phyloP scores from a whole-genome alignment of 2,888 invertebrate genomes.

The Orthosia cruda region DNA sequence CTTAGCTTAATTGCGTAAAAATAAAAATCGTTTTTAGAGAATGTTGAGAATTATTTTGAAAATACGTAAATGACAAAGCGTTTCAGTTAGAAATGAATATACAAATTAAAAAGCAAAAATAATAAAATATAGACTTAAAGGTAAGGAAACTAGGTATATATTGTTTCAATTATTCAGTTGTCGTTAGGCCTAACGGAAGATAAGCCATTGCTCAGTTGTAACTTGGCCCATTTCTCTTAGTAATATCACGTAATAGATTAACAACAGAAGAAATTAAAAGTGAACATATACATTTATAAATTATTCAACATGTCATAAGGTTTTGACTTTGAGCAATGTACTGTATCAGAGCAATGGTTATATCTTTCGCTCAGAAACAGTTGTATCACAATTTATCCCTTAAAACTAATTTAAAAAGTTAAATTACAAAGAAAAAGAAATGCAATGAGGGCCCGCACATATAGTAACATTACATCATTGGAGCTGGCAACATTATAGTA shows the following conservation, averaged over 20 bases:
- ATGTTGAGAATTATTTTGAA: constrained; percentile 5
- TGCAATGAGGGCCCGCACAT: neutral
- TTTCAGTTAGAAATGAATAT: constrained; percentile 11
- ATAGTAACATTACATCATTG: neutral
- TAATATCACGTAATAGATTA: constrained; percentile 24
- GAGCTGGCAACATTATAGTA: neutral
- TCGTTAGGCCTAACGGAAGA: constrained; percentile 53
- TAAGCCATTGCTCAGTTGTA: constrained; percentile 49
- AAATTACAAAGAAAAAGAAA: constrained; percentile 24
- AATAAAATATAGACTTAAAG: constrained; percentile 23
- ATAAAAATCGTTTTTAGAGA: constrained; percentile 7
- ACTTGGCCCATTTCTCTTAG: neutral
- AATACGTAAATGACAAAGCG: constrained; percentile 22
- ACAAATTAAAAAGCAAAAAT: constrained; percentile 3
- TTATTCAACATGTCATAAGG: constrained; percentile 54
- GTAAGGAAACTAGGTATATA: constrained; percentile 6
- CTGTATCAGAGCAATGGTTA: constrained; percentile 65
- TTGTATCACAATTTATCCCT: constrained; percentile 80
- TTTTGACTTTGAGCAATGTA: constrained; percentile 37
- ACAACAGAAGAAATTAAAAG: constrained; percentile 28
- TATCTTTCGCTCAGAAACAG: constrained; percentile 63
- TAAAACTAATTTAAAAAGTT: constrained; percentile 67
- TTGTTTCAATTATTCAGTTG: constrained; percentile 6
- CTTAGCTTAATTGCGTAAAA: neutral
- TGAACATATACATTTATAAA: constrained; percentile 44